Evolutionary conservation across 2,113 vertebrate genomes (phyloP).

Genomic region (Saccopteryx leptura): DNA sequence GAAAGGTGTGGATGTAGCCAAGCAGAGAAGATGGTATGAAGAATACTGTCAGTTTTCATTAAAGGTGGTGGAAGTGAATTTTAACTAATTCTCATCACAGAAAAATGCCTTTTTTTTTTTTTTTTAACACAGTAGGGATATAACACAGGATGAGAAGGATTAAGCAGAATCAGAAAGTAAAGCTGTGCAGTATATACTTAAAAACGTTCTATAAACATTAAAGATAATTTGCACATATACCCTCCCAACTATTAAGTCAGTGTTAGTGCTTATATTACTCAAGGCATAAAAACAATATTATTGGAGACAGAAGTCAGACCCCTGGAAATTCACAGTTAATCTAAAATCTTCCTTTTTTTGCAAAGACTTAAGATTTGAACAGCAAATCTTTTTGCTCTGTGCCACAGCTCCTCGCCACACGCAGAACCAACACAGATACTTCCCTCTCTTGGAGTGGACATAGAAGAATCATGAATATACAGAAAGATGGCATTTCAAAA

Average conservation of each 20-base stretch:
- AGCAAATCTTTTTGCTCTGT: not conserved
- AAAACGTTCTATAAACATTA: not conserved
- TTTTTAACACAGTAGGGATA: not conserved
- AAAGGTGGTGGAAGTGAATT: not conserved
- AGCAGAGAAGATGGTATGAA: not conserved
- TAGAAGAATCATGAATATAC: not conserved
- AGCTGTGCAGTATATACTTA: not conserved
- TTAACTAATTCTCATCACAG: not conserved
- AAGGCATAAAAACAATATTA: not conserved
- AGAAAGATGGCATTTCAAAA: not conserved
- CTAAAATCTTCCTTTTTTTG: not conserved
- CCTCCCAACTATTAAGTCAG: not conserved
- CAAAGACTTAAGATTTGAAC: not conserved
- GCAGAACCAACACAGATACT: not conserved
- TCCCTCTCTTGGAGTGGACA: not conserved
- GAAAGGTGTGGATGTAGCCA: not conserved
- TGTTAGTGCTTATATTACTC: not conserved
- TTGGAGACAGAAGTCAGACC: not conserved
- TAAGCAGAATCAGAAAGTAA: not conserved
- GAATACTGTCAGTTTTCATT: not conserved
- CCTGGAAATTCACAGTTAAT: not conserved
- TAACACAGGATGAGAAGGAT: not conserved
- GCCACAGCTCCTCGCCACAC: not conserved
- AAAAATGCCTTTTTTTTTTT: not conserved
- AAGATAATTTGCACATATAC: not conserved